Evolutionary conservation across 1,140 invertebrate genomes (phyloP), one percentile per base, ranked within the genome.

Genomic region (Ylistrum balloti): DNA sequence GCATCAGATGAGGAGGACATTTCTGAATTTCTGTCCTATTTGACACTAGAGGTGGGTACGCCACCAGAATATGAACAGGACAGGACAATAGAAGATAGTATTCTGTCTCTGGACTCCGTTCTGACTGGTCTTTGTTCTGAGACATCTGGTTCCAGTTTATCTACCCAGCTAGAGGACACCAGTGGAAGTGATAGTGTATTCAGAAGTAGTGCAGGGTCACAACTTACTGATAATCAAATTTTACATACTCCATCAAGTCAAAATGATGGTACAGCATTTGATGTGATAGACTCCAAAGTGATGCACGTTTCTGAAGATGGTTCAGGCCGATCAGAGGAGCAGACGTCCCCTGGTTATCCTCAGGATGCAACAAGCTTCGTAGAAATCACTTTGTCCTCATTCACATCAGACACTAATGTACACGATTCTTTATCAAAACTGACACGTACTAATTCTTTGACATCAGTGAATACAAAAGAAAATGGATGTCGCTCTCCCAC

Each of bases 61-160:
- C 91, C 91, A 13, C 87, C 91, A 87, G 93, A 93, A n/a, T 74
- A 74, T 28, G 56, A 74, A 74, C 85, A 90, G 74, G 90, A 90
- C 33, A 45, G 86, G 17, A 89, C 90, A 33, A 86, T 93, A 33
- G 92, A 94, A 86, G 91, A 92, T 17, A 94, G 93, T 91, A 85
- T 94, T 17, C 41, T 92, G 33, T 90, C 89, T 56, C 91, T 94
- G 89, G 92, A 92, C 28, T 90, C 92, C 0, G 33, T 94, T 33
- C 87, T 94, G 32, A 88, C 88, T 38, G 41, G 33, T 86, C 88
- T 94, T 11, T 88, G 35, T 85, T 91, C 34, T 33, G 41, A 38
- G 33, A 38, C 34, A 74, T 90, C 89, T 32, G 38, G 33, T 33
- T 74, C 56, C 88, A 35, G 86, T 90, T 87, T 33, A 28, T 74